phyloP scores from a whole-genome alignment of 35 echinoderm and acorn worm species.

The Apostichopus parvimensis region DNA sequence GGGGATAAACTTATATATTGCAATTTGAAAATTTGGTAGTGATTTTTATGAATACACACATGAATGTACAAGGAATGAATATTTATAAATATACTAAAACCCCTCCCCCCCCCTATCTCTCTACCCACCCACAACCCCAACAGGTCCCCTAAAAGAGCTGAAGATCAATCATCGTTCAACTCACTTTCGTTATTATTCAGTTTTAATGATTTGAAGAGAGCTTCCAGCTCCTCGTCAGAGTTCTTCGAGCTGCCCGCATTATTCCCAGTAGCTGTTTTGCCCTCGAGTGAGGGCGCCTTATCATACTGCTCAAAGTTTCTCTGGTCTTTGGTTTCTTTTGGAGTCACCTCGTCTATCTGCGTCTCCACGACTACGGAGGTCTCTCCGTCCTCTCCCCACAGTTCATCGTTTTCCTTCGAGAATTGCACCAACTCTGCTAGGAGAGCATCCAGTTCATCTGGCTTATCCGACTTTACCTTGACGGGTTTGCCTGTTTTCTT shows the following conservation, averaged over 20 bases:
- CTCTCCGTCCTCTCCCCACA: neutral
- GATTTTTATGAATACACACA: slow-evolving; percentile 26
- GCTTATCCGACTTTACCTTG: neutral
- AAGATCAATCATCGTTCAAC: neutral
- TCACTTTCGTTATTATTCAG: slow-evolving; percentile 37
- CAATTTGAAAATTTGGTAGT: slow-evolving; percentile 35
- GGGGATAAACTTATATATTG: slow-evolving; percentile 15
- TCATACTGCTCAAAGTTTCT: neutral
- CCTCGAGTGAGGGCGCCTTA: neutral
- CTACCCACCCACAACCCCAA: neutral
- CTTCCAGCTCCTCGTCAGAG: slow-evolving; percentile 33
- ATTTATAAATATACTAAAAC: neutral
- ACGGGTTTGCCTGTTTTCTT: neutral
- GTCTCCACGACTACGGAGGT: neutral
- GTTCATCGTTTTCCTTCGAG: slow-evolving; percentile 35
- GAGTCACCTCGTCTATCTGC: neutral
- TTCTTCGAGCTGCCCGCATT: neutral
- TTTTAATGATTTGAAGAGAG: slow-evolving; percentile 22
- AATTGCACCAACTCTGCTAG: slow-evolving; percentile 45
- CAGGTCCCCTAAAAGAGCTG: neutral
- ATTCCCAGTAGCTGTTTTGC: neutral
- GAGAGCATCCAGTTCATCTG: slow-evolving; percentile 26
- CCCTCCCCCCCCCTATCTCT: neutral
- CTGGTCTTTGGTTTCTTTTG: neutral
- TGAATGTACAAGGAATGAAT: slow-evolving; percentile 16